Evolutionary conservation across 2,113 vertebrate species (phyloP).

Genomic region (Machaerirhynchus nigripectus): DNA sequence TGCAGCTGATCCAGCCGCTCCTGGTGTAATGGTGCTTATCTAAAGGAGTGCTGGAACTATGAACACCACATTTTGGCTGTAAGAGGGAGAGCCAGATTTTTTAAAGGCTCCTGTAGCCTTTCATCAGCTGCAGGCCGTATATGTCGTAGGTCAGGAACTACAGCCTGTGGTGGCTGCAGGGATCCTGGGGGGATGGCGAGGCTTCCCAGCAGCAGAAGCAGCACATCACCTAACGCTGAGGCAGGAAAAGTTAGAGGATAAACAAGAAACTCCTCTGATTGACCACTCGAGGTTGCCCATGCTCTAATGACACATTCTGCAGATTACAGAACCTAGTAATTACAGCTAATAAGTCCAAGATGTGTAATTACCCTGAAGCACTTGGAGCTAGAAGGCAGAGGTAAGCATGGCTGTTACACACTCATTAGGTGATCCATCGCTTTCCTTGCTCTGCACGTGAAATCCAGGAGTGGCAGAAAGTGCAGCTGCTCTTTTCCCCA

Average conservation of each 20-base stretch:
- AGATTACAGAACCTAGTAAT: constrained; percentile 17
- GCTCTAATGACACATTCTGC: background rate
- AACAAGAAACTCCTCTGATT: background rate
- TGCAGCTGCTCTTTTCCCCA: background rate
- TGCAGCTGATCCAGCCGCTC: background rate
- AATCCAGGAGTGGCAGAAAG: background rate
- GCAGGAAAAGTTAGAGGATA: background rate
- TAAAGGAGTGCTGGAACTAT: background rate
- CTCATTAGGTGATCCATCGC: background rate
- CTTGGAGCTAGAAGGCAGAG: background rate
- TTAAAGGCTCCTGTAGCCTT: background rate
- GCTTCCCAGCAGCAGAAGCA: background rate
- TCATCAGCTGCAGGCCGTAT: background rate
- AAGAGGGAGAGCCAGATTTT: background rate
- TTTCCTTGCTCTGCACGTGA: background rate
- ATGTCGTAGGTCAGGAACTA: background rate
- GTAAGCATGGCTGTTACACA: background rate
- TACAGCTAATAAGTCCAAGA: constrained; percentile 45
- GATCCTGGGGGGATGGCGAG: background rate
- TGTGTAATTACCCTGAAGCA: constrained; percentile 12
- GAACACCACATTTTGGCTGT: fast-evolving
- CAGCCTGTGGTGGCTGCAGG: background rate
- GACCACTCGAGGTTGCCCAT: background rate
- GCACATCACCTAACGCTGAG: background rate
- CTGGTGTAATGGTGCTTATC: background rate